Conservation (phyloP, 2,113 vertebrate genomes). For the Coreoperca whiteheadi region DNA sequence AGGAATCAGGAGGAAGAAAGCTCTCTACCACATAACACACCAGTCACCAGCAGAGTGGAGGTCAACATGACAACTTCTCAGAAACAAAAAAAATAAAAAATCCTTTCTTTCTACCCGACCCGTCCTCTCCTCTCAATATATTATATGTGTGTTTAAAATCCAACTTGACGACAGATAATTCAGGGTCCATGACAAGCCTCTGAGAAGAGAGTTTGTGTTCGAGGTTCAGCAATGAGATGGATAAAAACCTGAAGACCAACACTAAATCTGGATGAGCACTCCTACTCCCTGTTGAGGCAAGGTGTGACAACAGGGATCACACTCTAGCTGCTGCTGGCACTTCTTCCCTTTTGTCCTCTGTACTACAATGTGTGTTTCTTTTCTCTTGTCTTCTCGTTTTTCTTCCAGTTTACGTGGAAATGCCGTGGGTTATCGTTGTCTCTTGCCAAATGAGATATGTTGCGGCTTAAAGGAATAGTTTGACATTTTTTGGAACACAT, state of each 20-base stretch:
- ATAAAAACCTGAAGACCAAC: constrained; percentile 1
- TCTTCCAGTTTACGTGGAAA: neutral
- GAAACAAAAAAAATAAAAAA: constrained; percentile 30
- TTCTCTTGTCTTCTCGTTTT: neutral
- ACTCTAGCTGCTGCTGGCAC: neutral
- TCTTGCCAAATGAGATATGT: neutral
- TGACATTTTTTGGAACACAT: neutral
- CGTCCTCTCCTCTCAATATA: neutral
- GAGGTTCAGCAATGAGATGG: neutral
- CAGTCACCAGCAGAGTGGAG: constrained; percentile 40
- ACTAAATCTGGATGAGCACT: neutral
- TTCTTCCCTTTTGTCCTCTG: neutral
- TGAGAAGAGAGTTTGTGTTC: neutral
- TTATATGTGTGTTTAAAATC: neutral
- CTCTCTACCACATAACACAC: constrained; percentile 21
- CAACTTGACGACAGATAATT: neutral
- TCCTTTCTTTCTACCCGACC: neutral
- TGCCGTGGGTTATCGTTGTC: neutral
- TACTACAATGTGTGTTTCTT: neutral
- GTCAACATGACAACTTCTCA: constrained; percentile 43
- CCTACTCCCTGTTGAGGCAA: neutral
- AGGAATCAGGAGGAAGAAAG: constrained; percentile 44
- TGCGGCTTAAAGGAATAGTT: neutral
- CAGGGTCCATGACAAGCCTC: neutral
- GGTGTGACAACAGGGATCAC: constrained; percentile 15